Percentiles rank a stretch among this genome's conserved stretches.
Conservation (phyloP, 2,797 vertebrate genomes). For the Gymnodraco acuticeps region DNA sequence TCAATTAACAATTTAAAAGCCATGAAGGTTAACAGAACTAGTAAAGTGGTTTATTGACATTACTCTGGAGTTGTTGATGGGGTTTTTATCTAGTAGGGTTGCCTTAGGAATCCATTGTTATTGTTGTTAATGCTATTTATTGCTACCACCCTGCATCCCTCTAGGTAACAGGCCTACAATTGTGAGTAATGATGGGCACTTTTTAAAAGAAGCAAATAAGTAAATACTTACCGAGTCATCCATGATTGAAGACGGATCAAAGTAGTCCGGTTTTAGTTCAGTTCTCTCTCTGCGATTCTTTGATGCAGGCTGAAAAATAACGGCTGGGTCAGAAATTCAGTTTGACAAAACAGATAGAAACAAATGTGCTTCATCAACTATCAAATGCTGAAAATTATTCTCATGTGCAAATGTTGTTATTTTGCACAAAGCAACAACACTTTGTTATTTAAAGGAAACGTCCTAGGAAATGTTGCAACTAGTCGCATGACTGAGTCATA, state of each 20-base stretch:
- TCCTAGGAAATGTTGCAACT: neutral
- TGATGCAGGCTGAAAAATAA: constrained; percentile 90
- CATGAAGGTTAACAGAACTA: neutral
- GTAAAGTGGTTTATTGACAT: neutral
- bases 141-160: neutral
- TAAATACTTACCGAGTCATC: constrained; percentile 93
- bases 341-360: neutral
- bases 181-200: neutral
- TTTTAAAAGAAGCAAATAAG: neutral
- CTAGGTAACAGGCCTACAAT: neutral
- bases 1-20: no score
- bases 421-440: constrained; percentile 2
- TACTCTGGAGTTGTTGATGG: neutral
- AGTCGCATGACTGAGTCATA: neutral
- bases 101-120: neutral
- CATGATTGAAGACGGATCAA: constrained; percentile 98
- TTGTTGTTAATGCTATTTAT: neutral
- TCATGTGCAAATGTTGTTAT: neutral
- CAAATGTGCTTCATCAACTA: neutral
- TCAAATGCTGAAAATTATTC: constrained; percentile 10
- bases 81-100: neutral
- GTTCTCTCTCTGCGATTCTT: constrained; percentile 97
- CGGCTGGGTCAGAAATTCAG: constrained; percentile 27
- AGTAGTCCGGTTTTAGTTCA: constrained; percentile 97
- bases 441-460: neutral